phyloP scores from a whole-genome alignment of 2,797 vertebrate genomes.

The Chaetodon trifasciatus region DNA sequence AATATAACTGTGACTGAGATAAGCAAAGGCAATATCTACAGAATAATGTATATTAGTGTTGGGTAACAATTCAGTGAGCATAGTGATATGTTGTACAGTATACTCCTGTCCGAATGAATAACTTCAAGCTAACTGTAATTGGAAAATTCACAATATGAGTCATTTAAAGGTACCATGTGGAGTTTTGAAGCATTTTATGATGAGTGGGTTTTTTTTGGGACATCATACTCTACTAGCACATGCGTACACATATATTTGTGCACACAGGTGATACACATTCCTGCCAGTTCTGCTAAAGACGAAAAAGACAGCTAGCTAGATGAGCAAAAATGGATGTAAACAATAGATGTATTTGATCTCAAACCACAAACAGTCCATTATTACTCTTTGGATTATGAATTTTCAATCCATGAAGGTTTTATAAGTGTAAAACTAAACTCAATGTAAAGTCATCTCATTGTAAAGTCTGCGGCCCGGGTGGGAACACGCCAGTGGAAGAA shows the following conservation, averaged over 20 bases:
- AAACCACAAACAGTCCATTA: not conserved
- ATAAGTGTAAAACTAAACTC: not conserved
- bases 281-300: not conserved
- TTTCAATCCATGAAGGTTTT: not conserved
- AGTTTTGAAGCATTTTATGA: not conserved
- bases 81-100: not conserved
- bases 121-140: not conserved
- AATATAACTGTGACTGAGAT: constrained; percentile 12
- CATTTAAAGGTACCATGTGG: not conserved
- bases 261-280: no score
- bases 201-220: not conserved
- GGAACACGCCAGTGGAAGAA: not conserved
- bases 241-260: not conserved
- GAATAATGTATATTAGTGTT: not conserved
- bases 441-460: not conserved
- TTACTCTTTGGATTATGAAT: not conserved
- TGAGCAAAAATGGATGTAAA: not conserved
- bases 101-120: not conserved
- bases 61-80: constrained; percentile 8
- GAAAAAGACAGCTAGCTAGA: not conserved
- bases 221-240: not conserved
- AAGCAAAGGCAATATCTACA: constrained; percentile 5
- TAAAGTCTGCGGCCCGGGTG: not conserved
- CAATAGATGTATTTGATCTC: not conserved
- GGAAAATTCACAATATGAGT: not conserved